Base-by-base conservation (phyloP, 2,888 invertebrate species). In the Dichetophora obliterata region DNA sequence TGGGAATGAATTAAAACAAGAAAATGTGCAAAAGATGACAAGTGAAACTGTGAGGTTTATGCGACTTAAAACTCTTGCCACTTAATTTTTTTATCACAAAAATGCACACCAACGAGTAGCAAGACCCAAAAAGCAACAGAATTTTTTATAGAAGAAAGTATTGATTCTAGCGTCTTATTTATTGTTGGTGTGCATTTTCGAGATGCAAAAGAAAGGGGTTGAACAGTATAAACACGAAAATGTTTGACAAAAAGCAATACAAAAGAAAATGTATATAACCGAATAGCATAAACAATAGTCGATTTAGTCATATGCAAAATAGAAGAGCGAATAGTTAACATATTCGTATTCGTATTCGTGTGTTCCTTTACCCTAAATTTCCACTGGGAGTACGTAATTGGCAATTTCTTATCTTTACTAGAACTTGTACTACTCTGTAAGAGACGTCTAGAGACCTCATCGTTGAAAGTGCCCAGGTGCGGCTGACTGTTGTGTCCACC, bases 341-440 rank as follows among this genome's bases (percentile, higher is more conserved):
- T 11, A 2, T 11, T n/a, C 2, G 54, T 1, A 54, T 54, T 54
- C 19, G 22, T 54, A 31, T 31, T 19, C 54, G 57, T 68, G 59
- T 61, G 81, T 86, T 63, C 52, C 83, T 87, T 88, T 92, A 92
- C 91, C 92, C 91, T 91, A 90, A 90, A 90, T 90, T 91, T 91
- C 92, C 91, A 92, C 90, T 91, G 91, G 89, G 90, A 90, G 90
- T 91, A 91, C 85, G 91, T 91, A 89, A 90, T 90, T 88, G 90
- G 91, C 90, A 90, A 91, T 88, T 88, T 89, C 87, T 89, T 89
- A 88, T 88, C 86, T 86, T 86, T 89, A 88, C 84, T 88, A 84
- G 84, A 85, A 85, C 85, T 86, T 85, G 85, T 84, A 84, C 85
- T 88, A 89, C 83, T 89, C 86, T 87, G 87, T 86, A 89, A 86